Evolutionary conservation across 2,797 vertebrate genomes (phyloP).

Genomic region (Falco columbarius): DNA sequence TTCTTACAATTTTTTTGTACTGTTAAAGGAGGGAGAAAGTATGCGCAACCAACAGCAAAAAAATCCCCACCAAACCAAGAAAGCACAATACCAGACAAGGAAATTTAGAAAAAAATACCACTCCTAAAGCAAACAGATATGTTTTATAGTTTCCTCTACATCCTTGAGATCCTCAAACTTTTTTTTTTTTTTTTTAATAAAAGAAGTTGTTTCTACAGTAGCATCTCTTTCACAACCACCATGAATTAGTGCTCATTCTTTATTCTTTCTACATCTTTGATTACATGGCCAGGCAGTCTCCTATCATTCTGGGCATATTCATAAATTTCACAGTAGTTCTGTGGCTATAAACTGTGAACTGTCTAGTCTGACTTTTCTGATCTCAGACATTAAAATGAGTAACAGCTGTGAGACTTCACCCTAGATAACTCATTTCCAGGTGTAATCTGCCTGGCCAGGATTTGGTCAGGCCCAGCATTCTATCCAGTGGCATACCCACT

Average conservation of each 20-base stretch:
- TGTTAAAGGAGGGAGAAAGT: not conserved
- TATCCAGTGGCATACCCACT: not conserved
- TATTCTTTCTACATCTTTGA: not conserved
- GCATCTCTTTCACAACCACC: not conserved
- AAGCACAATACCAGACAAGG: not conserved
- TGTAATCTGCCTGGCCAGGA: not conserved
- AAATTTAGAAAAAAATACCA: not conserved
- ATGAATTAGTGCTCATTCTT: not conserved
- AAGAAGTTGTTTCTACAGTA: not conserved
- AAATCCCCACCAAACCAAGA: not conserved
- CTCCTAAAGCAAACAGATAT: not conserved
- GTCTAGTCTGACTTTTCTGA: not conserved
- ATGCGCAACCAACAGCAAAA: not conserved
- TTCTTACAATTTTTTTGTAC: not conserved
- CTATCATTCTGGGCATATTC: not conserved
- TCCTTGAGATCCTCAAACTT: not conserved
- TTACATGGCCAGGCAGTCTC: not conserved
- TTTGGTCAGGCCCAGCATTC: not conserved
- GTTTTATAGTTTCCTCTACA: not conserved
- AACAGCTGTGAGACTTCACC: not conserved
- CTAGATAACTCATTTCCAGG: not conserved
- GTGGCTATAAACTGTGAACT: not conserved
- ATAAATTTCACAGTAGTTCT: not conserved
- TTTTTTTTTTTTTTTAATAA: not conserved
- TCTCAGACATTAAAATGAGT: not conserved